Evolutionary conservation across 2,113 vertebrate genomes (phyloP), one percentile per base, ranked within the genome.

Genomic region (Tragulus kanchil): DNA sequence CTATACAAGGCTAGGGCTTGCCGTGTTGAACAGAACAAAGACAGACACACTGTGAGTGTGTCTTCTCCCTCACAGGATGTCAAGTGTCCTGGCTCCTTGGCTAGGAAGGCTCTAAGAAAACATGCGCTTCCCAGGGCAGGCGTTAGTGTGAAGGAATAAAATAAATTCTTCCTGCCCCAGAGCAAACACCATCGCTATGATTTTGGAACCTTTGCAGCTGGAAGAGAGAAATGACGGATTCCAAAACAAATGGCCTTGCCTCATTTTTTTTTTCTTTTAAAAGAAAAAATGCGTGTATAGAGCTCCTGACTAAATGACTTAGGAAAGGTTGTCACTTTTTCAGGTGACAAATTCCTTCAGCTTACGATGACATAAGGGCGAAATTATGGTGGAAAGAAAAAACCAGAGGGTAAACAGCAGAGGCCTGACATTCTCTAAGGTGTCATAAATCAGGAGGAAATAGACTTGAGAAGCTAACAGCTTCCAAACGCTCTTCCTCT

Each of bases 401-500:
- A 97, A 85, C 67, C 95, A 93, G 91, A 50, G 83, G 19, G 61
- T 95, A 95, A 93, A 96, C 77, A 95, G 95, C 59, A 36, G 71
- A 90, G 90, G 75, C 75, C 81, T 15, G 0, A 58, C 19, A 1
- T 48, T 90, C 97, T 90, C 95, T 1, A 36, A 94, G 95, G 95
- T 92, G 90, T 87, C 87, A 79, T 98, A 92, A 97, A 97, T 98
- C 67, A 93, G 86, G 83, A 94, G 92, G 97, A 96, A 95, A 94
- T 54, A 84, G 95, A 87, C 75, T 90, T 58, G 12, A 89, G 79
- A 87, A 90, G 92, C 91, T 77, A 62, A 89, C 86, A 54, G 92
- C 94, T 97, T 96, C 98, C 95, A 90, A 97, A 93, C 50, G 21
- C 86, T 95, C 94, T 94, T 98, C 93, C 92, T 95, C 85, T 78